Conservation (phyloP, 2,797 vertebrate species). For the Notolepis coatsorum region DNA sequence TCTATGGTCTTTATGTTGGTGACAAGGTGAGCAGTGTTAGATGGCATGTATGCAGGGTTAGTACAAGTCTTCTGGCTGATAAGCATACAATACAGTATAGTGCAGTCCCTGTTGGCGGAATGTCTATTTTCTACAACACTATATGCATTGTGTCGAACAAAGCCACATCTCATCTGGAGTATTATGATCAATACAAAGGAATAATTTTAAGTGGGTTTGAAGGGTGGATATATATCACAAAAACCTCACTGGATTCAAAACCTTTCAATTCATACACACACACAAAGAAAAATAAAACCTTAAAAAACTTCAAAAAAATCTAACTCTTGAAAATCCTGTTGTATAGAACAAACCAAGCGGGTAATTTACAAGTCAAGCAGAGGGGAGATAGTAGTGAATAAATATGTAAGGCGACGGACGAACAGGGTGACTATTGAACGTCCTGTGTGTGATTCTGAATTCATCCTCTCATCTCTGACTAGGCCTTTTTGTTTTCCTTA, state of each 20-base stretch:
- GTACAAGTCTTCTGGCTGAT: conserved; percentile 31
- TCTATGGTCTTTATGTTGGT: conserved; percentile 7
- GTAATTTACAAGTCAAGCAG: conserved; percentile 38
- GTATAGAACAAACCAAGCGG: conserved; percentile 34
- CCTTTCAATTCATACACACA: conserved; percentile 28
- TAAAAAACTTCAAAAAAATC: conserved; percentile 13
- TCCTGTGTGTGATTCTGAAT: conserved; percentile 32
- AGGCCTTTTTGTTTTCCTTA: conserved; percentile 19
- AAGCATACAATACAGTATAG: conserved; percentile 31
- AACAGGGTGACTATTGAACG: conserved; percentile 47
- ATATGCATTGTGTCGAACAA: conserved; percentile 31
- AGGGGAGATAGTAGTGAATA: conserved; percentile 61
- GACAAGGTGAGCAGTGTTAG: conserved; percentile 13
- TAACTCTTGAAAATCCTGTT: not conserved
- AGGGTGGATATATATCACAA: conserved; percentile 10
- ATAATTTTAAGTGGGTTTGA: conserved; percentile 5
- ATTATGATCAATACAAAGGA: conserved; percentile 28
- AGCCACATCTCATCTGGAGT: conserved; percentile 16
- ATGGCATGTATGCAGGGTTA: conserved; percentile 17
- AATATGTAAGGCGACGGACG: conserved; percentile 71
- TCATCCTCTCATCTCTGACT: conserved; percentile 6
- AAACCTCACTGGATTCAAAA: conserved; percentile 33
- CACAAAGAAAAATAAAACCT: conserved; percentile 15
- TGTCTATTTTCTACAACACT: conserved; percentile 32
- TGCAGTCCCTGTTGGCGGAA: conserved; percentile 41